These are phyloP conservation scores for Sphaeramia orbicularis DNA, from an alignment of 2,797 vertebrate genomes.

Conservation along the genomic window DNA sequence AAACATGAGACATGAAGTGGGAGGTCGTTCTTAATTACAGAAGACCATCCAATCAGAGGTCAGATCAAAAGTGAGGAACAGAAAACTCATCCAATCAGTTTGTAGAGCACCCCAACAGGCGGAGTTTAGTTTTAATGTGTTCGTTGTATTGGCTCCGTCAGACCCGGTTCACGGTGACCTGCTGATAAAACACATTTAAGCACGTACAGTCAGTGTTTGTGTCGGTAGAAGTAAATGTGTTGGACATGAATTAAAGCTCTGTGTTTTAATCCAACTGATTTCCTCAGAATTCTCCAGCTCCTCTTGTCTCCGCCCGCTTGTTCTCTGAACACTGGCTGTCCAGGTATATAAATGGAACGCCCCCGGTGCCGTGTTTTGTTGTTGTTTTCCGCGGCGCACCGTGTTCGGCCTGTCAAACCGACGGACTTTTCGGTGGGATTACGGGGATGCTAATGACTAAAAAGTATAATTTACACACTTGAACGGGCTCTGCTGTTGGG, in stretches of 20 bases:
- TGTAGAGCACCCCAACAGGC: not conserved
- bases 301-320: not conserved
- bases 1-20: too few species aligned
- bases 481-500: not conserved
- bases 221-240: not conserved
- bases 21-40: conserved; percentile 5
- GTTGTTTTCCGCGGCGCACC: conserved; percentile 74
- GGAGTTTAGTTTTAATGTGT: not conserved
- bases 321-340: not conserved
- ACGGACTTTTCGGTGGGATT: conserved; percentile 42
- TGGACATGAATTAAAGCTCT: fast-evolving
- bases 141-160: fast-evolving
- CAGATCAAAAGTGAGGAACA: conserved; percentile 7
- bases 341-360: conserved; percentile 29
- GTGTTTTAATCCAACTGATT: fast-evolving
- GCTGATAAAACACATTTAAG: fast-evolving
- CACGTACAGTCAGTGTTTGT: fast-evolving
- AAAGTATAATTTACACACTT: conserved; percentile 55
- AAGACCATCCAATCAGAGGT: not conserved
- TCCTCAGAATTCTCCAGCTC: fast-evolving
- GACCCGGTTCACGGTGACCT: fast-evolving
- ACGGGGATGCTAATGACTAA: conserved; percentile 77
- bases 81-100: not conserved
- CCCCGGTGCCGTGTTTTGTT: conserved; percentile 70
- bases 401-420: conserved; percentile 69